Percentiles rank a stretch among this genome's conserved stretches.
Evolutionary conservation across 2,113 vertebrate genomes (phyloP).

Genomic region (Hoplias malabaricus): DNA sequence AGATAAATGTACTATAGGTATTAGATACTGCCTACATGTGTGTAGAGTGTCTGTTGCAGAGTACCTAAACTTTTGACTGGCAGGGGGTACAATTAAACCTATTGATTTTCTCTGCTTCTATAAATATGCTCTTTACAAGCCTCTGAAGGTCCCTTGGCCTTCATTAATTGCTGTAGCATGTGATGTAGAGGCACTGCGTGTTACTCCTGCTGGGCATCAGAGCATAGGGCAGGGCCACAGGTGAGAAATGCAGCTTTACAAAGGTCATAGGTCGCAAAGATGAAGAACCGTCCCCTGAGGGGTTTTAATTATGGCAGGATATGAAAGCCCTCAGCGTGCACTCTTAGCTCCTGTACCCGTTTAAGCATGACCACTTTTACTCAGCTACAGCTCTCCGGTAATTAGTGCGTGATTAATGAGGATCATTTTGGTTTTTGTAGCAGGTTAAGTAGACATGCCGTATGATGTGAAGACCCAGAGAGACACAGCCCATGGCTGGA

Average conservation of each 20-base stretch:
- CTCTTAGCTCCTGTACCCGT: conserved; percentile 13
- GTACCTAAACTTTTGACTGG: too few relatives aligned
- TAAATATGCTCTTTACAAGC: not conserved
- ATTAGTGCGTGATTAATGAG: conserved; percentile 64
- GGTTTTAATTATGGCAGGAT: conserved; percentile 41
- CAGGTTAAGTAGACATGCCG: conserved; percentile 43
- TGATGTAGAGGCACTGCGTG: not conserved
- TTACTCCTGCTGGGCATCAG: conserved; percentile 6
- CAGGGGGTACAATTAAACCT: too few relatives aligned
- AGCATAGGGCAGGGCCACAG: not conserved
- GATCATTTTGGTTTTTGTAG: conserved; percentile 59
- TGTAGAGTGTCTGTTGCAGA: too few relatives aligned
- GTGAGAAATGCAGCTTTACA: conserved; percentile 29
- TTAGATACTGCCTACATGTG: too few relatives aligned
- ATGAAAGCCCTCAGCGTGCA: conserved; percentile 45
- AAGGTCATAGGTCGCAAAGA: conserved; percentile 38
- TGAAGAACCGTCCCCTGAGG: conserved; percentile 36
- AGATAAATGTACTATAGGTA: too few relatives aligned
- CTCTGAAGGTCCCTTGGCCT: not conserved
- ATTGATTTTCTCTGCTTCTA: too few relatives aligned
- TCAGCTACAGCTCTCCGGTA: conserved; percentile 34
- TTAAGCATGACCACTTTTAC: conserved; percentile 43
- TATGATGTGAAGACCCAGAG: conserved; percentile 19
- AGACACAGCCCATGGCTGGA: not conserved
- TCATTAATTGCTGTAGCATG: not conserved